Evolutionary conservation across 2,888 invertebrate genomes (phyloP).

Genomic region (Macrophya alboannulata): DNA sequence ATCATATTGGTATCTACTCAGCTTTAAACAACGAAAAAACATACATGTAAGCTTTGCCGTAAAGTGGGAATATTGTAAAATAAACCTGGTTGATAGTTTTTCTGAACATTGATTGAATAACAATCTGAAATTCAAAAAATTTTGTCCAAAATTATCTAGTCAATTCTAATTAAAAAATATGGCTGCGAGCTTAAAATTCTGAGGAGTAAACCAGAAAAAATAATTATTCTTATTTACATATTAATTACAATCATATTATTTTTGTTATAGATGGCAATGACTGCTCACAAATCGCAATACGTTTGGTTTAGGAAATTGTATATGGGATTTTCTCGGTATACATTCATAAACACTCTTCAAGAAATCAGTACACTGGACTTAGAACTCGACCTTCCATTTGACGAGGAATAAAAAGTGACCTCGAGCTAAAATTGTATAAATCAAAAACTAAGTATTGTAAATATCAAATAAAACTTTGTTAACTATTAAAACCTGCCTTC

Average conservation of each 20-base stretch:
- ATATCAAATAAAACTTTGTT: slow-evolving; percentile 48
- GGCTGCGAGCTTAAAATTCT: background rate
- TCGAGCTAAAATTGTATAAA: background rate
- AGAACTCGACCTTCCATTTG: slow-evolving; percentile 89
- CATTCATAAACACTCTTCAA: slow-evolving; percentile 93
- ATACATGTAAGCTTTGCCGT: slow-evolving; percentile 72
- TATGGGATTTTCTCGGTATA: slow-evolving; percentile 93
- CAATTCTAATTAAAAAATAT: background rate
- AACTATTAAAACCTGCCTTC: background rate
- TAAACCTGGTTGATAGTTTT: background rate
- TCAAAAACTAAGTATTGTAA: slow-evolving; percentile 34
- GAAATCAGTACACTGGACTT: slow-evolving; percentile 89
- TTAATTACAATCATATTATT: background rate
- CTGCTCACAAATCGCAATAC: slow-evolving; percentile 93
- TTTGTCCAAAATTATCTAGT: background rate
- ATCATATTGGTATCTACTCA: slow-evolving; percentile 86
- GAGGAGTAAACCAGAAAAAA: background rate
- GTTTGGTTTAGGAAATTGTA: slow-evolving; percentile 97
- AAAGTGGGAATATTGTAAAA: slow-evolving; percentile 24
- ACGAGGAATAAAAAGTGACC: slow-evolving; percentile 77
- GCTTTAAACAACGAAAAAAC: slow-evolving; percentile 73
- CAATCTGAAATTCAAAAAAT: background rate
- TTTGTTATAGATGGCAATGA: slow-evolving; percentile 88
- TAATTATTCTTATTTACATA: background rate
- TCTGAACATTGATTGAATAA: background rate